These are phyloP conservation scores for Betta splendens DNA, from an alignment of 2,797 vertebrate genomes.

Conservation along the genomic window DNA sequence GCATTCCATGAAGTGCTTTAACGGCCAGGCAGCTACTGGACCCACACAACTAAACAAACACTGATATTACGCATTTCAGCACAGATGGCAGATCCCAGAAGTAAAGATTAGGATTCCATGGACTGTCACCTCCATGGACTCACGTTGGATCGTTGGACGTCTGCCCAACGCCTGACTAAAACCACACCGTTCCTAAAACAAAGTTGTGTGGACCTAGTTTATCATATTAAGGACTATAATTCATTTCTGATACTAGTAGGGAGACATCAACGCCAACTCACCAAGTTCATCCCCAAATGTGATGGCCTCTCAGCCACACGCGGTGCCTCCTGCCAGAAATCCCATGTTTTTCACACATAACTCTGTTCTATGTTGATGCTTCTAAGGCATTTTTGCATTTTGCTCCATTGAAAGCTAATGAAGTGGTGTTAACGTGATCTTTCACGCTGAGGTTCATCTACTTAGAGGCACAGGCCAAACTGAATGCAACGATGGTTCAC, in stretches of 20 bases:
- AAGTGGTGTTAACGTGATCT: slow-evolving; percentile 46
- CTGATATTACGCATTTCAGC: no score
- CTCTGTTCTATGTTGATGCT: slow-evolving; percentile 25
- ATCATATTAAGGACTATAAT: no score
- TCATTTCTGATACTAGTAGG: no score
- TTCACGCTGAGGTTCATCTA: slow-evolving; percentile 49
- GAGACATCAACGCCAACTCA: not conserved
- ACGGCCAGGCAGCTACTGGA: no score
- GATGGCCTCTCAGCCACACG: slow-evolving; percentile 13
- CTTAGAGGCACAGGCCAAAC: slow-evolving; percentile 37
- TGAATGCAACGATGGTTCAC: slow-evolving; percentile 41
- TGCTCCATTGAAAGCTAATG: slow-evolving; percentile 64
- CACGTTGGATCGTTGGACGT: not conserved
- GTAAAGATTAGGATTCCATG: no score
- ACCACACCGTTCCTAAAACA: not conserved
- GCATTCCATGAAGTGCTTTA: no score
- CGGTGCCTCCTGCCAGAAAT: slow-evolving; percentile 26
- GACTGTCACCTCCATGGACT: no score
- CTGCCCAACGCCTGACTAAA: not conserved
- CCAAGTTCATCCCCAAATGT: not conserved
- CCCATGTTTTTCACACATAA: slow-evolving; percentile 25
- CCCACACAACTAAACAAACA: no score
- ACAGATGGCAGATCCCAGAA: no score
- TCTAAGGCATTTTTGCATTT: slow-evolving; percentile 39
- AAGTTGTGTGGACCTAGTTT: no score